Conservation (phyloP, 2,113 vertebrate species). For the Dascyllus trimaculatus region DNA sequence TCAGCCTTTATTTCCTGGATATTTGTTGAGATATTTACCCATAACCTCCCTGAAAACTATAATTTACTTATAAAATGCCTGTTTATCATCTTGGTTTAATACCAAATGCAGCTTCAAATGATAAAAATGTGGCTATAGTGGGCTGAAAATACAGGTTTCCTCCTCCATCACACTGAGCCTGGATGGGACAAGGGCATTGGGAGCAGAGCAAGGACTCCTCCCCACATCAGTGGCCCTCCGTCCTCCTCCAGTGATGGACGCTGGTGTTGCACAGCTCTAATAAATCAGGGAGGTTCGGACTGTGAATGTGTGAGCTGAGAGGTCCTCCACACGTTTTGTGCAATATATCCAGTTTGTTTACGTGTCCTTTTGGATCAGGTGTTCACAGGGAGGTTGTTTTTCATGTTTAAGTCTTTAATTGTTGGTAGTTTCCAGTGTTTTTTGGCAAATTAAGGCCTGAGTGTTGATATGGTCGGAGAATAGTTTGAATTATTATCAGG, state of each 20-base stretch:
- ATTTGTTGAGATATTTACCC: neutral
- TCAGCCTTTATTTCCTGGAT: neutral
- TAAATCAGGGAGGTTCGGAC: slow-evolving; percentile 6
- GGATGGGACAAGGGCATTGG: slow-evolving; percentile 70
- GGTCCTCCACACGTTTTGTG: neutral
- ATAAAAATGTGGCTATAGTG: neutral
- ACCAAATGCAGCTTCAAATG: slow-evolving; percentile 6
- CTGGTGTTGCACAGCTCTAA: neutral
- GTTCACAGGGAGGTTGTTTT: too few relatives aligned
- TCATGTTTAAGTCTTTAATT: too few relatives aligned
- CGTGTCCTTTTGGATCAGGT: too few relatives aligned
- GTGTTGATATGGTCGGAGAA: too few relatives aligned
- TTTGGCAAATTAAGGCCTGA: too few relatives aligned
- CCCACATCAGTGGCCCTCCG: slow-evolving; percentile 20
- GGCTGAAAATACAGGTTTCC: slow-evolving; percentile 37
- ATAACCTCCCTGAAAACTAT: neutral
- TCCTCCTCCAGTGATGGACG: slow-evolving; percentile 20
- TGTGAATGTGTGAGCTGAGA: neutral
- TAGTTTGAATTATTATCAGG: too few relatives aligned
- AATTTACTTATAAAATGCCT: slow-evolving; percentile 14
- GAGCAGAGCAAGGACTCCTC: slow-evolving; percentile 57
- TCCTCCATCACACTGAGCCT: slow-evolving; percentile 54
- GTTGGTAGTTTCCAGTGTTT: too few relatives aligned
- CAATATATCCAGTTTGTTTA: too few relatives aligned
- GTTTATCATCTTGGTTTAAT: neutral